phyloP scores from a whole-genome alignment of 2,888 invertebrate genomes.

The Junonia oenone region DNA sequence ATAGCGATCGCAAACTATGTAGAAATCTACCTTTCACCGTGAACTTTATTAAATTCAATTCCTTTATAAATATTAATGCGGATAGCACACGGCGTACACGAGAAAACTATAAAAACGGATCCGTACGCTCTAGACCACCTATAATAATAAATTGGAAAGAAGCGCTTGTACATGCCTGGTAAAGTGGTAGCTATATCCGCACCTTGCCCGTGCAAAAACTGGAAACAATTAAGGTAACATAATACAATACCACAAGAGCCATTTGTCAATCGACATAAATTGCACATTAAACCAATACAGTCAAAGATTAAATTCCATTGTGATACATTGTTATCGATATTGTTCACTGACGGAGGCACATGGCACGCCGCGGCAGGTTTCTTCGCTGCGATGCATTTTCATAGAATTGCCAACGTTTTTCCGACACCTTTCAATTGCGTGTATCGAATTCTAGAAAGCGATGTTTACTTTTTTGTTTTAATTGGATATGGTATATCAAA shows the following conservation, averaged over 20 bases:
- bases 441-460: constrained; percentile 75
- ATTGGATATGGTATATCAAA: constrained; percentile 34
- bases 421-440: constrained; percentile 76
- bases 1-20: not conserved
- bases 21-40: not conserved
- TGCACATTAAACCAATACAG: constrained; percentile 52
- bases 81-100: not conserved
- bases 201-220: constrained; percentile 75
- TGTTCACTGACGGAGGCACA: constrained; percentile 54
- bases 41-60: constrained; percentile 14
- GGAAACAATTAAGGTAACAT: constrained; percentile 67
- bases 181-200: constrained; percentile 58
- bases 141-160: constrained; percentile 37
- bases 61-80: constrained; percentile 6
- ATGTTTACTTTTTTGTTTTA: constrained; percentile 40
- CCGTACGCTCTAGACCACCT: constrained; percentile 35
- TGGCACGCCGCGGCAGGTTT: constrained; percentile 70
- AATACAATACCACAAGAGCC: constrained; percentile 57
- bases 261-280: constrained; percentile 55
- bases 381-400: constrained; percentile 71
- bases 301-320: constrained; percentile 62
- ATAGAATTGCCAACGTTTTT: constrained; percentile 75
- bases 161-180: constrained; percentile 35
- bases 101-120: constrained; percentile 11
- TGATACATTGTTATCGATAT: constrained; percentile 44